Evolutionary conservation across 1,140 invertebrate genomes (phyloP).

Genomic region (Gonatopus flavifemur): DNA sequence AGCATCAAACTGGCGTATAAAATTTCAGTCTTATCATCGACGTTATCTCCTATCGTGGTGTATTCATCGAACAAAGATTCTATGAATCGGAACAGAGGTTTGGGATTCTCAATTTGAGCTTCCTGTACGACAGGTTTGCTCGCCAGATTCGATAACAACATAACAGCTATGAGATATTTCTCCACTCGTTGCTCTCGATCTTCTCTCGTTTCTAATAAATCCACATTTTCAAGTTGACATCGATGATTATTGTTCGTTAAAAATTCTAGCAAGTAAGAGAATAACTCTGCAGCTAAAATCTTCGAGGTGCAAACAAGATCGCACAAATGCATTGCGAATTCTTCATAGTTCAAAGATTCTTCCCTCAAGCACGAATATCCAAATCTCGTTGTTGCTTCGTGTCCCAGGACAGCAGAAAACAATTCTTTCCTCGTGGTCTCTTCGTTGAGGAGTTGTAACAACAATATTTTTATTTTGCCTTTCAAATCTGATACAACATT

Average conservation of each 20-base stretch:
- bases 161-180: conserved; percentile 39
- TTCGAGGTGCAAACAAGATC: conserved; percentile 37
- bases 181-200: conserved; percentile 34
- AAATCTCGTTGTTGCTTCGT: conserved; percentile 25
- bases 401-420: conserved; percentile 41
- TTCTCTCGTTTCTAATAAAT: conserved; percentile 29
- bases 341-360: conserved; percentile 38
- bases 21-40: conserved; percentile 36
- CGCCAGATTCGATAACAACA: conserved; percentile 46
- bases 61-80: conserved; percentile 36
- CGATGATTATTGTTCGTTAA: conserved; percentile 21
- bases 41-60: background rate
- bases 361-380: conserved; percentile 46
- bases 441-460: conserved; percentile 40
- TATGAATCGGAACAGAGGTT: conserved; percentile 45
- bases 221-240: conserved; percentile 1
- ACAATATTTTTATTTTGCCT: conserved; percentile 40
- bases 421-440: conserved; percentile 25
- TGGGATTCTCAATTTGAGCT: conserved; percentile 43
- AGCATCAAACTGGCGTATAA: conserved; percentile 55
- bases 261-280: conserved; percentile 42
- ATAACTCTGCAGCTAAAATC: conserved; percentile 38
- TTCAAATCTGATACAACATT: conserved; percentile 44
- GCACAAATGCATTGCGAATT: conserved; percentile 39
- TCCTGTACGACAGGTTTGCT: conserved; percentile 44